A percentile compares a stretch with the other conserved stretches of the same genome.
phyloP scores from a whole-genome alignment of 35 echinoderm and acorn worm species.

The Heliocidaris erythrogramma region DNA sequence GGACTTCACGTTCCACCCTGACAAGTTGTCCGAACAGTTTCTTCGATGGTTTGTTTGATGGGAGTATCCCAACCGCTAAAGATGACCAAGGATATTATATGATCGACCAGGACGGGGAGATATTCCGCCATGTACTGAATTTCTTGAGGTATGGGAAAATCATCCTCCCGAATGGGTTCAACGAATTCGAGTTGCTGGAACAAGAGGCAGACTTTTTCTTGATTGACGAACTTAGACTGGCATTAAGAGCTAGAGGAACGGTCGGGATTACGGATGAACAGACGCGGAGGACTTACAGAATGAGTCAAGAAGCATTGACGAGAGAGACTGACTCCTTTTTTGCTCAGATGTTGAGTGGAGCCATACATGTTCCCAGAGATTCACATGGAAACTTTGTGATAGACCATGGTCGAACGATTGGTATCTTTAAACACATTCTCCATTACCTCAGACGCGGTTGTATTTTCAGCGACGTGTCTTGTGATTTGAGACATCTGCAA shows the following conservation, averaged over 20 bases:
- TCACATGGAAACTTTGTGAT: neutral
- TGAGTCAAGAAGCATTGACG: neutral
- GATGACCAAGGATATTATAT: neutral
- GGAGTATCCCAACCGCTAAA: neutral
- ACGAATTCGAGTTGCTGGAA: constrained; percentile 1
- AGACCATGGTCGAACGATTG: too few species aligned
- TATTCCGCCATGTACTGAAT: neutral
- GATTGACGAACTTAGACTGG: neutral
- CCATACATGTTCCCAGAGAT: neutral
- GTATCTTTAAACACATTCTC: neutral
- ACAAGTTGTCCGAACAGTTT: neutral
- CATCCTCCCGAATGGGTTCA: neutral
- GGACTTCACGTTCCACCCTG: neutral
- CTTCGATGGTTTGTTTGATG: neutral
- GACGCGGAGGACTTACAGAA: neutral
- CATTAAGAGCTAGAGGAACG: neutral
- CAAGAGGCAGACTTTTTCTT: neutral
- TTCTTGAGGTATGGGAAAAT: neutral
- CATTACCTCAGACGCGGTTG: neutral
- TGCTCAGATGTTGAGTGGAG: neutral
- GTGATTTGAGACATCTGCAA: too few species aligned
- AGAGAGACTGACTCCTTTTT: neutral
- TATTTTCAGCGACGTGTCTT: too few species aligned
- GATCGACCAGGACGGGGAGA: too few species aligned
- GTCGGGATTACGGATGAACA: neutral